Conservation (phyloP, 2,888 invertebrate species). For the Volucella inanis region DNA sequence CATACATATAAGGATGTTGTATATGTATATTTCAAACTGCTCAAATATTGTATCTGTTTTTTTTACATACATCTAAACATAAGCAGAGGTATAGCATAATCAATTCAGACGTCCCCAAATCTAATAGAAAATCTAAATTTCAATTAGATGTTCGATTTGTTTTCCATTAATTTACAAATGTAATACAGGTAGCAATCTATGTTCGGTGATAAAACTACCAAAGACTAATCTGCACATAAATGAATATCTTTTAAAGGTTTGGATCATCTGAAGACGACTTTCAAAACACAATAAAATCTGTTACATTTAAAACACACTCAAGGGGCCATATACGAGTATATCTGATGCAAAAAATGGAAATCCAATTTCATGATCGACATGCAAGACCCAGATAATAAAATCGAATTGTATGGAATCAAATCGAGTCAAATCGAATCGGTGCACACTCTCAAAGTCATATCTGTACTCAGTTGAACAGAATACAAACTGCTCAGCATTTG, state of each 20-base stretch:
- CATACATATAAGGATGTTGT: too few relatives aligned
- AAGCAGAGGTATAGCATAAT: too few relatives aligned
- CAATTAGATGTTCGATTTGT: background rate
- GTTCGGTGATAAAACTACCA: conserved; percentile 44
- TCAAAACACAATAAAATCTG: conserved; percentile 60
- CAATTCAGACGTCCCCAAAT: too few relatives aligned
- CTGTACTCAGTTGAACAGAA: conserved; percentile 28
- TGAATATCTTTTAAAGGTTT: conserved; percentile 60
- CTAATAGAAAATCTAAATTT: too few relatives aligned
- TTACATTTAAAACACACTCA: conserved; percentile 74
- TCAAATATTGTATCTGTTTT: too few relatives aligned
- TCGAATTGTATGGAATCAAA: conserved; percentile 11
- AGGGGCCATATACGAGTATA: conserved; percentile 54
- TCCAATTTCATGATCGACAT: conserved; percentile 74
- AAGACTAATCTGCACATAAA: conserved; percentile 70
- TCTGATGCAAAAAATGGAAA: conserved; percentile 70
- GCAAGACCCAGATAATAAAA: conserved; percentile 38
- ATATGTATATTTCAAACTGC: too few relatives aligned
- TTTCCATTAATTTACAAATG: conserved; percentile 42
- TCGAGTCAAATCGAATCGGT: conserved; percentile 2
- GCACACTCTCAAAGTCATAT: conserved; percentile 16
- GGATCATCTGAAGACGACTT: conserved; percentile 39
- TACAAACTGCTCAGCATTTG: conserved; percentile 37
- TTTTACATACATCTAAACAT: too few relatives aligned
- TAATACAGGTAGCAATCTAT: conserved; percentile 50